Base-by-base conservation (phyloP, 2,888 invertebrate species). In the Barypeithes pellucidus region DNA sequence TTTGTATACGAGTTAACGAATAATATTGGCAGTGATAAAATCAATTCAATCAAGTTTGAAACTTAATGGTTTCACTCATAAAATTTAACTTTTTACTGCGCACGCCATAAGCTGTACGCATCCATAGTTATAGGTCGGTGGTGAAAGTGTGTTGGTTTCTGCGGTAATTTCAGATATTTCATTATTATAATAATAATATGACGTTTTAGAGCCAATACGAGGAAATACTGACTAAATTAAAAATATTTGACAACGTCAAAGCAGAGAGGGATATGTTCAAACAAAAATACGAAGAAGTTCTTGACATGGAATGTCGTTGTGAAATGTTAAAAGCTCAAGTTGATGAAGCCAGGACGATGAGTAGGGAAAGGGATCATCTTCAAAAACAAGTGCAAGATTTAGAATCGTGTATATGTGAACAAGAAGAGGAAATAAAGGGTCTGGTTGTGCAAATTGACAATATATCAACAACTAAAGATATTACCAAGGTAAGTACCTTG, bases 401-500 rank as follows among this genome's bases (percentile, higher is more conserved):
- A 47, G 89, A 90, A 79, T 88, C 88, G 73, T 87, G 87, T 81
- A 85, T 88, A 18, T 87, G 89, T 82, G 89, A 90, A 75, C 89
- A 89, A 83, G 89, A 88, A 66, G 87, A 88, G 77, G 90, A 90
- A 85, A 89, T 90, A 43, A 88, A 87, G 81, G 87, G 85, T 77
- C 82, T 90, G 61, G 86, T 88, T 0, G 57, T 80, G 50, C 88
- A 90, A 82, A 87, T 90, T 47, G 89, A 89, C 77, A 84, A 82
- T 76, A 79, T 89, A 67, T 83, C 82, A 4, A 77, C 80, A 41
- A 81, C 81, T 39, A 79, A 82, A 47, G 83, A 84, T 52, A 79
- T 82, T 60, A 80, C 83, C 69, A 50, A 43, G 24, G 74, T 74
- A 62, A 71, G 71, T 45, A 22, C 9, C 1, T n/a, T 39, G 36